phyloP scores from a whole-genome alignment of 2,888 invertebrate species.

The Mayetiola destructor region DNA sequence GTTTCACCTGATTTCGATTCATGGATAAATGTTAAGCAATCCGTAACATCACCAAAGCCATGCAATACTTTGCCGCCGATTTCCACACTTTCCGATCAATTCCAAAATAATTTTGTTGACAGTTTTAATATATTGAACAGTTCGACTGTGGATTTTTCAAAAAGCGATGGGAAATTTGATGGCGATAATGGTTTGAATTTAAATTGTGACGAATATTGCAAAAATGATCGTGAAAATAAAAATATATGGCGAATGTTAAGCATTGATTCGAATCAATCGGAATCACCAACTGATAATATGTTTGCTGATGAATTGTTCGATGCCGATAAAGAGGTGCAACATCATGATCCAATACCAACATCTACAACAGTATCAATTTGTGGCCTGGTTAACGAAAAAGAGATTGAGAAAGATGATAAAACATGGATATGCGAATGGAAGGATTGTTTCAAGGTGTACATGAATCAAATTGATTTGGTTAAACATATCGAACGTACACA shows the following conservation, averaged over 20 bases:
- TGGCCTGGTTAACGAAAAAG: background rate
- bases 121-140: constrained; percentile 16
- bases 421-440: constrained; percentile 60
- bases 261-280: background rate
- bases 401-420: background rate
- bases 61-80: constrained; percentile 29
- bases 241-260: constrained; percentile 27
- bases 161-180: background rate
- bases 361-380: background rate
- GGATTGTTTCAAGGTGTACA: constrained; percentile 65
- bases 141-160: background rate
- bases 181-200: constrained; percentile 5
- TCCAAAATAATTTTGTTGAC: constrained; percentile 16
- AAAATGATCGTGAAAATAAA: constrained; percentile 34
- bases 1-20: constrained; percentile 34
- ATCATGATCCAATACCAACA: background rate
- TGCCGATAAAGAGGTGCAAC: background rate
- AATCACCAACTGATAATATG: constrained; percentile 1
- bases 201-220: constrained; percentile 22
- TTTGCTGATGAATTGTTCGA: background rate
- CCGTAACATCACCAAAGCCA: constrained; percentile 17
- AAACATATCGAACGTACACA: constrained; percentile 75
- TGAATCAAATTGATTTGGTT: constrained; percentile 64
- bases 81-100: constrained; percentile 28
- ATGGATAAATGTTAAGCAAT: constrained; percentile 28